Conservation (phyloP, 2,113 vertebrate species). For the Mus pahari region DNA sequence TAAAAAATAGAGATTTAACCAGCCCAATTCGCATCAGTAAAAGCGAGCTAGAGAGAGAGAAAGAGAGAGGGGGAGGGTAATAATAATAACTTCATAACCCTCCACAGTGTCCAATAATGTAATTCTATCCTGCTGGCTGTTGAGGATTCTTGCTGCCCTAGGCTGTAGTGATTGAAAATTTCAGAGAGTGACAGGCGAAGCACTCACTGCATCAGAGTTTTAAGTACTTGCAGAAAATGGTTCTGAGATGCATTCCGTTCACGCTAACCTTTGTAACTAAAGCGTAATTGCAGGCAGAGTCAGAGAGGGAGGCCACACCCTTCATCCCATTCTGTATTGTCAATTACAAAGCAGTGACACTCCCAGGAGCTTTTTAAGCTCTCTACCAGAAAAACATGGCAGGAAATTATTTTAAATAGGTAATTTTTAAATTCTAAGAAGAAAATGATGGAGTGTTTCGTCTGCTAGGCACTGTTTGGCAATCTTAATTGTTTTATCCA, state of each 20-base stretch:
- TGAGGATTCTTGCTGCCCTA: neutral
- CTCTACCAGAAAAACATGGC: neutral
- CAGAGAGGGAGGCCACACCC: neutral
- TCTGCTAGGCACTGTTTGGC: neutral
- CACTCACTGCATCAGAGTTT: neutral
- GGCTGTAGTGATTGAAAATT: neutral
- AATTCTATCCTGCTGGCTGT: neutral
- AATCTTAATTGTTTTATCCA: neutral
- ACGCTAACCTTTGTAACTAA: neutral
- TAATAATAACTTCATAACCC: neutral
- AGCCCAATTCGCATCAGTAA: neutral
- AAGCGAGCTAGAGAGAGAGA: neutral
- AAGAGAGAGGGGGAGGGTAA: neutral
- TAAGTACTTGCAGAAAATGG: neutral
- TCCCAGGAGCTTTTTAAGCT: neutral
- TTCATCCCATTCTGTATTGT: neutral
- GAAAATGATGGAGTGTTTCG: neutral
- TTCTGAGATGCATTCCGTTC: neutral
- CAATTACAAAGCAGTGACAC: neutral
- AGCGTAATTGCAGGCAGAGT: neutral
- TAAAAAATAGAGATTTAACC: neutral
- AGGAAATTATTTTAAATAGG: neutral
- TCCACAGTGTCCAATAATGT: neutral
- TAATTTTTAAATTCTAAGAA: slow-evolving; percentile 3
- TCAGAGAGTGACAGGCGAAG: neutral